phyloP scores from a whole-genome alignment of 2,113 vertebrate species.

The Panthera leo region DNA sequence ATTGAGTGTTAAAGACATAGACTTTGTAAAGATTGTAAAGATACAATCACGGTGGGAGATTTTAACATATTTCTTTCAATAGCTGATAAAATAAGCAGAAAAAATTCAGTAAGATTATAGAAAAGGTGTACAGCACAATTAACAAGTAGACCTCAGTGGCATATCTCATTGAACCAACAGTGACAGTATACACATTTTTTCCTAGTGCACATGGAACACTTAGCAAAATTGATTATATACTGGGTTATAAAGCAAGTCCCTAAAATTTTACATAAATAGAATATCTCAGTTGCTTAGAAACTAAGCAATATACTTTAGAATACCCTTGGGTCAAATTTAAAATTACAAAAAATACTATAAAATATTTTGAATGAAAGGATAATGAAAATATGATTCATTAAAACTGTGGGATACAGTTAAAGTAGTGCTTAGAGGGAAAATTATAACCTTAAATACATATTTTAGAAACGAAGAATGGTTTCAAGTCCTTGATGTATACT shows the following conservation, averaged over 20 bases:
- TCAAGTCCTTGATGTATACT: background rate
- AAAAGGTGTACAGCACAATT: background rate
- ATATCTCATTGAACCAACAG: background rate
- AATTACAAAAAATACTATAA: background rate
- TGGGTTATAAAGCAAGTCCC: background rate
- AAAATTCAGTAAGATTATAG: background rate
- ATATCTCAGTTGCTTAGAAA: background rate
- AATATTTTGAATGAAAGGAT: conserved; percentile 3
- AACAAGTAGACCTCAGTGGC: background rate
- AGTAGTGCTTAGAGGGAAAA: background rate
- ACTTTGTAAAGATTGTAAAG: too few relatives aligned
- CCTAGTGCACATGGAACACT: background rate
- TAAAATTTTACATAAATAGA: background rate
- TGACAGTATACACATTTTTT: background rate
- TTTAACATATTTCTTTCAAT: background rate
- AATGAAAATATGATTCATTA: background rate
- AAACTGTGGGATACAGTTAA: background rate
- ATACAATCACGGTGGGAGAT: background rate
- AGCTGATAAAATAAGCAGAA: background rate
- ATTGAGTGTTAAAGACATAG: background rate
- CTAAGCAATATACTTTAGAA: background rate
- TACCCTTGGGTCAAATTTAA: background rate
- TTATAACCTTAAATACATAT: background rate
- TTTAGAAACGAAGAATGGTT: background rate
- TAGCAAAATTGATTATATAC: background rate